Conservation (phyloP, 1,140 invertebrate species). For the Planococcus citri region DNA sequence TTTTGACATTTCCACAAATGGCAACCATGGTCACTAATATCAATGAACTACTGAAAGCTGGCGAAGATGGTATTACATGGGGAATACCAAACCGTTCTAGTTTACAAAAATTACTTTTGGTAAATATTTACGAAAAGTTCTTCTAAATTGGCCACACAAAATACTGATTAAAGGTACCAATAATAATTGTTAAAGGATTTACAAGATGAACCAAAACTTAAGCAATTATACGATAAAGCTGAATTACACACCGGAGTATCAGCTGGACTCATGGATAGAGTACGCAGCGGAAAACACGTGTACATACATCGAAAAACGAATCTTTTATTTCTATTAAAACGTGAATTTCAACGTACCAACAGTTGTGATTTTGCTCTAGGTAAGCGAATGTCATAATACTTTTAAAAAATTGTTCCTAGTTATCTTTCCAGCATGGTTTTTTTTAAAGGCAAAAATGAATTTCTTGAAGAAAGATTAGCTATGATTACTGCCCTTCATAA, state of each 20-base stretch:
- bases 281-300: slow-evolving; percentile 51
- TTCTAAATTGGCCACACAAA: no score
- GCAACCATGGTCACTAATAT: slow-evolving; percentile 61
- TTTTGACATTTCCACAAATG: slow-evolving; percentile 81
- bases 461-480: slow-evolving; percentile 64
- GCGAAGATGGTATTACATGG: slow-evolving; percentile 50
- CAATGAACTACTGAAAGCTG: slow-evolving; percentile 50
- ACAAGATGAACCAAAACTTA: slow-evolving; percentile 41
- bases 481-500: slow-evolving; percentile 57
- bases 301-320: slow-evolving; percentile 70
- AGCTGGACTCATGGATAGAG: slow-evolving; percentile 40
- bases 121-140: slow-evolving; percentile 30
- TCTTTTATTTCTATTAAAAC: slow-evolving; percentile 51
- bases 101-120: slow-evolving; percentile 53
- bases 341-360: slow-evolving; percentile 44
- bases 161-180: not conserved
- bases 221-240: slow-evolving; percentile 40
- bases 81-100: slow-evolving; percentile 57
- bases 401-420: not conserved
- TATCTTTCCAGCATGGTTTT: slow-evolving; percentile 17
- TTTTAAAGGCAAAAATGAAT: slow-evolving; percentile 41
- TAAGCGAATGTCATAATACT: slow-evolving; percentile 28
- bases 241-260: slow-evolving; percentile 38
- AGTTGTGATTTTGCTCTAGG: slow-evolving; percentile 56
- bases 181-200: slow-evolving; percentile 17